Evolutionary conservation across 2,888 invertebrate genomes (phyloP).

Genomic region (Epinotia bilunana): DNA sequence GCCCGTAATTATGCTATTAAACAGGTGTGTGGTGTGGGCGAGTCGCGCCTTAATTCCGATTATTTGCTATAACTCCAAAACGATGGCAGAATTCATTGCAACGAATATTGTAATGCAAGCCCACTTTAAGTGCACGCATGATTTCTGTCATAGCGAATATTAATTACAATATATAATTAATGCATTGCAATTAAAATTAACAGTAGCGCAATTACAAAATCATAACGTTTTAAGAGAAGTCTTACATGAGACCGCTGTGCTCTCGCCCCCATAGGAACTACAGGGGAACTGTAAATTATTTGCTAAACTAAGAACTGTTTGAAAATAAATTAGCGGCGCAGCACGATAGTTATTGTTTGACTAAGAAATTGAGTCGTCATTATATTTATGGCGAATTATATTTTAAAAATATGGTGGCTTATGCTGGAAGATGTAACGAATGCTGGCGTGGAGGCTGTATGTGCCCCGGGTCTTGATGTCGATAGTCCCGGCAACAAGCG

Average conservation of each 20-base stretch:
- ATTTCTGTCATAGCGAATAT: neutral
- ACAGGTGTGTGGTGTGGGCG: slow-evolving; percentile 8
- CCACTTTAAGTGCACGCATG: slow-evolving; percentile 6
- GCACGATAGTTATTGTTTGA: slow-evolving; percentile 29
- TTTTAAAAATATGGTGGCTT: slow-evolving; percentile 22
- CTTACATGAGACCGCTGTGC: neutral
- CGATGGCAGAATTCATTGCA: neutral
- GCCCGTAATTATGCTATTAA: slow-evolving; percentile 15
- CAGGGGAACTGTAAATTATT: neutral
- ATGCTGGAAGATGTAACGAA: slow-evolving; percentile 9
- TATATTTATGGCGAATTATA: slow-evolving; percentile 38
- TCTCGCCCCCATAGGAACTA: neutral
- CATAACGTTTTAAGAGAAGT: slow-evolving; percentile 1
- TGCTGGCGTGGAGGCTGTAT: neutral
- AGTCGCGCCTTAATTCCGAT: neutral
- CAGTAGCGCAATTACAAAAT: neutral
- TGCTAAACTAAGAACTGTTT: neutral
- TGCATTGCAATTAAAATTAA: slow-evolving; percentile 15
- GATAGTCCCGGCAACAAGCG: slow-evolving; percentile 1
- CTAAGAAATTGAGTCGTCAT: slow-evolving; percentile 31
- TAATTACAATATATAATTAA: neutral
- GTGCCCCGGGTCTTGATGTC: neutral
- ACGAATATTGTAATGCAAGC: slow-evolving; percentile 6
- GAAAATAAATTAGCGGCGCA: slow-evolving; percentile 26
- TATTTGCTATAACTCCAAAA: neutral